A percentile compares a stretch with the other conserved stretches of the same genome.
phyloP scores from a whole-genome alignment of 2,888 invertebrate genomes.

The Phengaris arion region DNA sequence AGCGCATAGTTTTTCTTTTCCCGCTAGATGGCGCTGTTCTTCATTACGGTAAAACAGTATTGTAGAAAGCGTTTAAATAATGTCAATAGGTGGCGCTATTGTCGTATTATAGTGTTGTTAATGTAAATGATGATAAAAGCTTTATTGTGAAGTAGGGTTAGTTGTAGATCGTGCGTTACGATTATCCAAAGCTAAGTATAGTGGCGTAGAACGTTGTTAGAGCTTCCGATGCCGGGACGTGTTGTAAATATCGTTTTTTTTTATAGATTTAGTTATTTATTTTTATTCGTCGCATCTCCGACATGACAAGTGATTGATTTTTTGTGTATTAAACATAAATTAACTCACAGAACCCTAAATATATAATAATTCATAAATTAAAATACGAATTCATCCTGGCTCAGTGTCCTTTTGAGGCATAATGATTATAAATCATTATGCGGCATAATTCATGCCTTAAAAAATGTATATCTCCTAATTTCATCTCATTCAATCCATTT shows the following conservation, averaged over 20 bases:
- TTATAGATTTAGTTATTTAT: conserved; percentile 66
- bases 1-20: conserved; percentile 1
- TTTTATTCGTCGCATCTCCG: conserved; percentile 39
- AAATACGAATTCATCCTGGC: too few relatives aligned
- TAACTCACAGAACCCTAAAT: neutral
- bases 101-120: conserved; percentile 60
- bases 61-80: conserved; percentile 38
- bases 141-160: conserved; percentile 76
- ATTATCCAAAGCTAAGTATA: conserved; percentile 73
- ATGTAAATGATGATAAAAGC: conserved; percentile 77
- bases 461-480: too few relatives aligned
- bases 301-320: conserved; percentile 22
- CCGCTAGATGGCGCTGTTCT: neutral
- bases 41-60: neutral
- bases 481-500: too few relatives aligned
- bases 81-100: conserved; percentile 57
- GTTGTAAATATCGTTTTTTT: conserved; percentile 57
- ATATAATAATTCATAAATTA: too few relatives aligned
- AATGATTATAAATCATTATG: too few relatives aligned
- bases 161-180: conserved; percentile 64
- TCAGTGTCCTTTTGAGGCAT: too few relatives aligned
- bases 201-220: conserved; percentile 63
- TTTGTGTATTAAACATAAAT: neutral
- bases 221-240: conserved; percentile 56
- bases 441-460: too few relatives aligned